A percentile compares a stretch with the other conserved stretches of the same genome.
These are phyloP conservation scores for Diogma glabrata DNA, from an alignment of 2,888 invertebrate species.

Conservation along the genomic window DNA sequence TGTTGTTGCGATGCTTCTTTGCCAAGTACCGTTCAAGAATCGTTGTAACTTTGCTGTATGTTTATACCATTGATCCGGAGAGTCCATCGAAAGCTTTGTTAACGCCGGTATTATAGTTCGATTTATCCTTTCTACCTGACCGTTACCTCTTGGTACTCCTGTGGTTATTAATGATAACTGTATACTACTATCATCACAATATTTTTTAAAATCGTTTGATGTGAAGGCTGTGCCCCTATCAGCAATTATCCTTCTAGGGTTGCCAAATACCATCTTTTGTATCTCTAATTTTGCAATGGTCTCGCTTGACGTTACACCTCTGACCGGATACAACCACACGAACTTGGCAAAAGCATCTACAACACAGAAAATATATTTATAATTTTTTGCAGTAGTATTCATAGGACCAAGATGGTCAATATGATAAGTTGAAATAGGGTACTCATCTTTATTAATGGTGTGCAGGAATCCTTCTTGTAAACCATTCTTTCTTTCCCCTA, in stretches of 20 bases:
- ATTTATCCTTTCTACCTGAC: too few relatives aligned
- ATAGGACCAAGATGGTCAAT: not conserved
- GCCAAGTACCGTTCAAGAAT: too few relatives aligned
- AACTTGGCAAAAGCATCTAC: not conserved
- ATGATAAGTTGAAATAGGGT: not conserved
- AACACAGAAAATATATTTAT: not conserved
- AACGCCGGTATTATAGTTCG: too few relatives aligned
- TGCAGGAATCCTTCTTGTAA: not conserved
- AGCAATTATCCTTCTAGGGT: not conserved
- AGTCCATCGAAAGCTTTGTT: too few relatives aligned
- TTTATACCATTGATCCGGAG: too few relatives aligned
- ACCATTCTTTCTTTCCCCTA: not conserved
- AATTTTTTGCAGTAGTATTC: not conserved
- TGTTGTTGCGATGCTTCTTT: too few relatives aligned
- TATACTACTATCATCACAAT: too few relatives aligned
- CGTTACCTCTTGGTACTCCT: too few relatives aligned
- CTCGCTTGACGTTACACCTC: not conserved
- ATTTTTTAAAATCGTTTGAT: not conserved
- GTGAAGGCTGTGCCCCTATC: not conserved
- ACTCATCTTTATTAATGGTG: not conserved
- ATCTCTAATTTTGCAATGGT: not conserved
- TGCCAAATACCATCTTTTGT: not conserved
- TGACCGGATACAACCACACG: not conserved
- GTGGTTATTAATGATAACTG: too few relatives aligned
- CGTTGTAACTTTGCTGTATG: too few relatives aligned